Base-by-base conservation (phyloP, 2,113 vertebrate genomes). In the Vidua chalybeata region DNA sequence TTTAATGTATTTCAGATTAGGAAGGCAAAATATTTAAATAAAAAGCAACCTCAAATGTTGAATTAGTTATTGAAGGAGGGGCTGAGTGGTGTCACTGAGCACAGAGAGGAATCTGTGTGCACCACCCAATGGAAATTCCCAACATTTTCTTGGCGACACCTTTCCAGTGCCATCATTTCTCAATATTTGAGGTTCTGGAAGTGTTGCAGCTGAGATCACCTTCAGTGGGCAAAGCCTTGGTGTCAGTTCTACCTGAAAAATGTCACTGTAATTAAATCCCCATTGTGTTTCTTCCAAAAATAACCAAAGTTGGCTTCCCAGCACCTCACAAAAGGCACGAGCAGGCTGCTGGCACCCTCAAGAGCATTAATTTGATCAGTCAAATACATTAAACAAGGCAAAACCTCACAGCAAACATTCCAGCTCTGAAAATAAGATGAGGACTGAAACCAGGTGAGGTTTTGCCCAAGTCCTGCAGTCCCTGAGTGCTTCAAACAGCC, bases 241-340 rank as follows among this genome's bases (percentile, higher is more conserved):
- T 11, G 18, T 21, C 45, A 33, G 12, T 52, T 20, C 59, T n/a
- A 6, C 35, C 48, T 7, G 6, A 51, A 51, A 61, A 30, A 4
- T 2, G 11, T 26, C 73, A 19, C 72, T 59, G 24, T 7, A 21
- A 1, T 9, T 10, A 15, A 27, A 37, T 9, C 56, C 55, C 31
- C 12, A 0, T 31, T 8, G 23, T 0, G 0, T 54, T 74, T 33
- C n/a, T 45, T 11, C n/a, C 5, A 0, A 58, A 78, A 37, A 13
- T 6, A 39, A 8, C 15, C 49, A 14, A 56, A 7, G 1, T 11
- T 4, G 1, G 6, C 5, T 52, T 66, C 56, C 23, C 69, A 43
- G 20, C 46, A 28, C 17, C 56, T 67, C 45, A 9, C 48, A 12
- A 24, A 55, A 41, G 33, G 13, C 58, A 2, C 0, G 31, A 24